Evolutionary conservation across 2,113 vertebrate genomes (phyloP).

Genomic region (Pygoscelis antarcticus): DNA sequence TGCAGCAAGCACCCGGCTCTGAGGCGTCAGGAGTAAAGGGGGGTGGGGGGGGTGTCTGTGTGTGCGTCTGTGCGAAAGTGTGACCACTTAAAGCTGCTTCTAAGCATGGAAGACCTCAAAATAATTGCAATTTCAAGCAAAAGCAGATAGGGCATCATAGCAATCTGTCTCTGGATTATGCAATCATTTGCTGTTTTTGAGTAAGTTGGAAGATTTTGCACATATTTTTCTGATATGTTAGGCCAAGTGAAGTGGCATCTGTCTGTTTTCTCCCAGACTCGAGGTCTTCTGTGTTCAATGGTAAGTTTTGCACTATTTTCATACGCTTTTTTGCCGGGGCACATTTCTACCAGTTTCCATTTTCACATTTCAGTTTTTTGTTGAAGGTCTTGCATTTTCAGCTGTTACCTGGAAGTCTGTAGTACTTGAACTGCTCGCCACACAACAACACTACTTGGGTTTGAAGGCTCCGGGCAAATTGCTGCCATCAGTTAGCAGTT

Average conservation of each 20-base stretch:
- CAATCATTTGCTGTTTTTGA: slow-evolving; percentile 14
- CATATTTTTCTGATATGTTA: slow-evolving; percentile 13
- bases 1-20: background rate
- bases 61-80: background rate
- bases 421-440: slow-evolving; percentile 78
- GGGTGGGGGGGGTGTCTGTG: background rate
- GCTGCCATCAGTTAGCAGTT: slow-evolving; percentile 52
- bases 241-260: slow-evolving; percentile 53
- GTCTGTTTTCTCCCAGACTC: slow-evolving; percentile 19
- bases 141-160: slow-evolving; percentile 50
- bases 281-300: slow-evolving; percentile 86
- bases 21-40: slow-evolving; percentile 1
- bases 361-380: slow-evolving; percentile 45
- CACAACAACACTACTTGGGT: background rate
- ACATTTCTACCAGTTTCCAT: slow-evolving; percentile 66
- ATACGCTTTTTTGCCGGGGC: slow-evolving; percentile 74
- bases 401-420: slow-evolving; percentile 70
- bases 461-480: slow-evolving; percentile 57
- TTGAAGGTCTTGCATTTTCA: slow-evolving; percentile 67
- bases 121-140: background rate
- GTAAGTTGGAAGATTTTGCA: slow-evolving; percentile 57
- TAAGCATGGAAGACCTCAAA: slow-evolving; percentile 61
- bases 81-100: slow-evolving; percentile 67
- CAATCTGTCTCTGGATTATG: slow-evolving; percentile 45
- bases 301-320: slow-evolving; percentile 89